Evolutionary conservation across 1,140 invertebrate genomes (phyloP).

Genomic region (Drosophila seguyi): DNA sequence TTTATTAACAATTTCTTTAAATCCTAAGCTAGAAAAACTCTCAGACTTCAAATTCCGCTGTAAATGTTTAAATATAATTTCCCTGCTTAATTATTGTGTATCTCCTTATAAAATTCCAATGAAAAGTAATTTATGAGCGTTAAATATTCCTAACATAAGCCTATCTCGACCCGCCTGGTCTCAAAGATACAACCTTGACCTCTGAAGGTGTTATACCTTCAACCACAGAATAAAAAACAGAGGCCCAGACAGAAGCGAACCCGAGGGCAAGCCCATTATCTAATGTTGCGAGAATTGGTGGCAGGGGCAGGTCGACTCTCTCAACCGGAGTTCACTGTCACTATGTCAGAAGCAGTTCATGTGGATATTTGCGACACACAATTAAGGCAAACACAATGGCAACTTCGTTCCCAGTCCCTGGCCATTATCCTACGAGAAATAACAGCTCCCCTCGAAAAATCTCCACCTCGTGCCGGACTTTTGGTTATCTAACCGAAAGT

Average conservation of each 20-base stretch:
- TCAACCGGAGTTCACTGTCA: constrained; percentile 69
- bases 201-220: constrained; percentile 14
- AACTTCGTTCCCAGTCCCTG: constrained; percentile 10
- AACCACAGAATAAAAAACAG: constrained; percentile 20
- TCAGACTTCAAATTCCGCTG: neutral
- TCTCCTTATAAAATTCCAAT: neutral
- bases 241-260: constrained; percentile 9
- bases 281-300: constrained; percentile 55
- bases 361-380: constrained; percentile 19
- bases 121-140: constrained; percentile 1
- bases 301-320: constrained; percentile 34
- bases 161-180: neutral
- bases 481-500: constrained; percentile 77
- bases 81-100: neutral
- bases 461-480: constrained; percentile 1
- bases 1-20: no score
- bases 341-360: constrained; percentile 55
- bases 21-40: no score
- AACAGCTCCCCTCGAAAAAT: neutral
- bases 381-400: constrained; percentile 33
- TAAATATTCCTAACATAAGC: constrained; percentile 14
- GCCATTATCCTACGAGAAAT: constrained; percentile 50
- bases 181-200: constrained; percentile 61
- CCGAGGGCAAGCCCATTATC: constrained; percentile 60
- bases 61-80: neutral